These are phyloP conservation scores for Brienomyrus brachyistius DNA, from an alignment of 2,113 vertebrate genomes.

Conservation along the genomic window DNA sequence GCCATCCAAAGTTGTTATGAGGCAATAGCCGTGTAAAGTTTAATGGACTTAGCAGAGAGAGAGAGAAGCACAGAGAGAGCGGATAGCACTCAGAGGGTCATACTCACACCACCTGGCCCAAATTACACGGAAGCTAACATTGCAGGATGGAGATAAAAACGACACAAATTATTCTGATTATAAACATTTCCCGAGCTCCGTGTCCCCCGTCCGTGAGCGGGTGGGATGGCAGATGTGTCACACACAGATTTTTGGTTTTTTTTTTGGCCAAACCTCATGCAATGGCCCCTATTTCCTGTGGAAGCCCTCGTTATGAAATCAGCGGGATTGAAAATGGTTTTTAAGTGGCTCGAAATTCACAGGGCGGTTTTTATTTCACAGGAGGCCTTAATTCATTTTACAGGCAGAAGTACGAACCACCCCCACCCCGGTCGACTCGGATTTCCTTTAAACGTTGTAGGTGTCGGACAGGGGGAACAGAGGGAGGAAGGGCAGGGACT, in stretches of 20 bases:
- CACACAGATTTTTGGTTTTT: background rate
- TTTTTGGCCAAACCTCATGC: background rate
- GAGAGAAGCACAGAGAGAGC: background rate
- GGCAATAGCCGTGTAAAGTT: background rate
- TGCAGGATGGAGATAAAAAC: background rate
- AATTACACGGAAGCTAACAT: background rate
- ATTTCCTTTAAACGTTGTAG: background rate
- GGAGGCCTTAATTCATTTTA: background rate
- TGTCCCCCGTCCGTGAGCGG: background rate
- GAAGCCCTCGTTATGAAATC: background rate
- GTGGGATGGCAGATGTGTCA: background rate
- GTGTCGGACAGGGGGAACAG: background rate
- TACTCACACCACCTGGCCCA: background rate
- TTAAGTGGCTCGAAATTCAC: background rate
- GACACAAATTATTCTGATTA: background rate
- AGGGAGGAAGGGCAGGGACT: constrained; percentile 29
- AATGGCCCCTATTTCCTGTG: background rate
- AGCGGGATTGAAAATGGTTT: background rate
- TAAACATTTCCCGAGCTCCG: background rate
- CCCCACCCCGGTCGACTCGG: background rate
- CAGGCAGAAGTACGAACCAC: background rate
- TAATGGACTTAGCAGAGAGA: background rate
- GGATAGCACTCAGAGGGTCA: background rate
- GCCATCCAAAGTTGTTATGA: background rate
- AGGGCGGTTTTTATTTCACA: background rate